Evolutionary conservation across 35 echinoderm and acorn worm species (phyloP), one percentile per base, ranked within the genome.

Genomic region (Apostichopus japonicus): DNA sequence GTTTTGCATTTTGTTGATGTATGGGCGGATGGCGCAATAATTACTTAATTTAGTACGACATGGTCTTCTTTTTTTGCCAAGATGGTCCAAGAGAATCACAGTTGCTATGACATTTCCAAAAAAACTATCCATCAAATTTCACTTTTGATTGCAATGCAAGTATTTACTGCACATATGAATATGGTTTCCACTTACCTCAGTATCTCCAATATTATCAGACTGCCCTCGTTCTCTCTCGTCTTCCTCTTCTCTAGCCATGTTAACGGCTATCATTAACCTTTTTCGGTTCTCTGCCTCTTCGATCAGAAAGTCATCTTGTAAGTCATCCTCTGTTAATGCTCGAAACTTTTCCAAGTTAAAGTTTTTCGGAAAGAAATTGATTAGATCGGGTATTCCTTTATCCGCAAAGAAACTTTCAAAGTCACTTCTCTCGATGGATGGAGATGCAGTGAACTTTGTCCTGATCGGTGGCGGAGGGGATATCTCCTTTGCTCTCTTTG

Each of bases 301-400:
- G 4, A 98, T 65, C 19, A 84, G 88, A 53, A 87, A 98, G 76
- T 98, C 96, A 75, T 98, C 94, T 25, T 78, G 83, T 53, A 98
- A 83, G 75, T 98, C 96, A 92, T 98, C 96, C 79, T 98, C 96
- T 24, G 96, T 98, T 51, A 95, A 79, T 63, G 94, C 96, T 57
- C 94, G 92, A 78, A 98, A 98, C 70, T 98, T 90, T 19, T 94
- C 96, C 79, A 98, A 62, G 14, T 94, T 98, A 90, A 98, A 95
- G 88, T 95, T 94, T 23, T 24, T 53, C 10, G 96, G 94, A 72
- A 98, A 98, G 56, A 87, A 87, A 44, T 78, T 83, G 25, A 95
- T 63, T 55, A 92, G 71, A 77, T 91, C 80, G 5, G 89, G 72
- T 24, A 98, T 75, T 57, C 84, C 90, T 62, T 98, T 98, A 24